phyloP scores from a whole-genome alignment of 2,113 vertebrate genomes.

The Neolamprologus toae region DNA sequence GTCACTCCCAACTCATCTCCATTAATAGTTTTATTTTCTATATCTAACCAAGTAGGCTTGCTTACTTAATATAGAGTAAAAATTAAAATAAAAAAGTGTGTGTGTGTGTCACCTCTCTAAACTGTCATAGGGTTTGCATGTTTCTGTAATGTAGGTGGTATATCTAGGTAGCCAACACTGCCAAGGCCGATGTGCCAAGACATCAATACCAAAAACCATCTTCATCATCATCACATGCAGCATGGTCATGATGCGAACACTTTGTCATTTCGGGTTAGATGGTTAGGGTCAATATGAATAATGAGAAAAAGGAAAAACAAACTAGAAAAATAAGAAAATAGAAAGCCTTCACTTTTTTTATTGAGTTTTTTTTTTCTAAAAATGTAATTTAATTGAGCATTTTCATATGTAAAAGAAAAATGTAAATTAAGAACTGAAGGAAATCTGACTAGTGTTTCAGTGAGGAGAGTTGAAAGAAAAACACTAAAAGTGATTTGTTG shows the following conservation, averaged over 20 bases:
- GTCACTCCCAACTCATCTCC: not conserved
- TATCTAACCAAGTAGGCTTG: not conserved
- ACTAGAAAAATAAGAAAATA: not conserved
- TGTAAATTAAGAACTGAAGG: not conserved
- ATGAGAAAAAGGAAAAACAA: not conserved
- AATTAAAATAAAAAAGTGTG: not conserved
- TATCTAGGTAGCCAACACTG: not conserved
- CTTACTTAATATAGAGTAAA: not conserved
- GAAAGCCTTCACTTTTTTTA: not conserved
- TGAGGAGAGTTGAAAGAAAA: not conserved
- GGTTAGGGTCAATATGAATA: not conserved
- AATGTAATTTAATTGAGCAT: not conserved
- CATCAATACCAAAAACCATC: not conserved
- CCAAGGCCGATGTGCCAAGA: not conserved
- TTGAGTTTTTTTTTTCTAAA: not conserved
- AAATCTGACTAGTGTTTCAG: not conserved
- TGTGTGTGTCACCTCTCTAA: not conserved
- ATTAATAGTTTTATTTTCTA: not conserved
- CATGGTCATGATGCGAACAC: not conserved
- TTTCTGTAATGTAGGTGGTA: not conserved
- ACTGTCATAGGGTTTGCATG: not conserved
- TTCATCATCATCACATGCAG: not conserved
- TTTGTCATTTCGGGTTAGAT: not conserved
- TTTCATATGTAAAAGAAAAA: not conserved
- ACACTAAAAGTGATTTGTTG: not conserved